Evolutionary conservation across 2,888 invertebrate species (phyloP).

Genomic region (Meandrusa payeni): DNA sequence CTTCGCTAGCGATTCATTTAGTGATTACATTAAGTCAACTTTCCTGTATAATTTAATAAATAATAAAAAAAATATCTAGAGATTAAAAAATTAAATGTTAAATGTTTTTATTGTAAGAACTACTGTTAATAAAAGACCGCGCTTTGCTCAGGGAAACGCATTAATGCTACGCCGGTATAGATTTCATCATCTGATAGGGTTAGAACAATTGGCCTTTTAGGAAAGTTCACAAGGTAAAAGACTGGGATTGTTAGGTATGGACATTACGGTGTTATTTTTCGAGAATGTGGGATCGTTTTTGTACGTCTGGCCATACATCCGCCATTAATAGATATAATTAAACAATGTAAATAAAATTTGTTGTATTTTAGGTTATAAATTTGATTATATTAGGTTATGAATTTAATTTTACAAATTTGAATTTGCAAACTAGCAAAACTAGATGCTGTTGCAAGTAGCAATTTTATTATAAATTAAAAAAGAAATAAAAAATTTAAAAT

Average conservation of each 20-base stretch:
- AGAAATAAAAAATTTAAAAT: too few species aligned
- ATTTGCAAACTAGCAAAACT: background rate
- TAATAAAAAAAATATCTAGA: slow-evolving; percentile 1
- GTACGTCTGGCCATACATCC: slow-evolving; percentile 6
- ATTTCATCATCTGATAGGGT: slow-evolving; percentile 14
- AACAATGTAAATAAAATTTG: slow-evolving; percentile 13
- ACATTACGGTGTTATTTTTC: slow-evolving; percentile 21
- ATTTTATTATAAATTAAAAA: background rate
- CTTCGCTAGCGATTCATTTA: too few species aligned
- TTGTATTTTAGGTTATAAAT: too few species aligned
- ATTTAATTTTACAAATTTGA: too few species aligned
- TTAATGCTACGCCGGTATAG: slow-evolving; percentile 14
- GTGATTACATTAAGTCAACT: background rate
- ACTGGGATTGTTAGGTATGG: slow-evolving; percentile 62
- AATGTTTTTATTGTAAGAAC: slow-evolving; percentile 6
- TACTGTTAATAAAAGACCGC: slow-evolving; percentile 6
- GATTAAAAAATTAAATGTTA: background rate
- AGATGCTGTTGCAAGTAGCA: too few species aligned
- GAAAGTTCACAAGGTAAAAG: slow-evolving; percentile 58
- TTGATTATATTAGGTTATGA: too few species aligned
- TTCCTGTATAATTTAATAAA: slow-evolving; percentile 6
- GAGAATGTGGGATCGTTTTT: slow-evolving; percentile 11
- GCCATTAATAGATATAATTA: slow-evolving; percentile 2
- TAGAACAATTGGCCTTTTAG: slow-evolving; percentile 21
- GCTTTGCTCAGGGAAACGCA: slow-evolving; percentile 11